phyloP scores from a whole-genome alignment of 2,888 invertebrate genomes.

The Conchocele bisecta region DNA sequence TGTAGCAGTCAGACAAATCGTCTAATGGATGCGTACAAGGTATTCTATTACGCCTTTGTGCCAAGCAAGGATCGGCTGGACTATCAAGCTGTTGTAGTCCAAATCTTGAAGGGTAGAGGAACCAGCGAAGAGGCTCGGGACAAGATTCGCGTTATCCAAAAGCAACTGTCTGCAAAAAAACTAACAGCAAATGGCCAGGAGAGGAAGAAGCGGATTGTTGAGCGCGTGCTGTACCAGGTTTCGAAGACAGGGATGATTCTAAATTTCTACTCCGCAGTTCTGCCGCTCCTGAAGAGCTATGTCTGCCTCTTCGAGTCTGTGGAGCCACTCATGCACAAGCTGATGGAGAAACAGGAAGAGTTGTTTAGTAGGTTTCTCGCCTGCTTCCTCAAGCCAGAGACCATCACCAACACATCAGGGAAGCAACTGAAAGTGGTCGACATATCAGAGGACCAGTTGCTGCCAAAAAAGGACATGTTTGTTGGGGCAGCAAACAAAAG shows the following conservation, averaged over 20 bases:
- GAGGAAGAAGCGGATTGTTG: too few species aligned
- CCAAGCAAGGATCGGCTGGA: neutral
- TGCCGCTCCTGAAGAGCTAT: neutral
- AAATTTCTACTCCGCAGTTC: too few species aligned
- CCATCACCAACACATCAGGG: too few species aligned
- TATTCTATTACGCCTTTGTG: too few species aligned
- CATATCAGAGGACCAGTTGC: too few species aligned
- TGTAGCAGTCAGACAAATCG: conserved; percentile 19
- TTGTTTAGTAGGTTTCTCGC: too few species aligned
- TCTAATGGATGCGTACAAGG: conserved; percentile 28
- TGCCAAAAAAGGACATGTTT: conserved; percentile 6
- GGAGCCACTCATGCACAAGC: neutral
- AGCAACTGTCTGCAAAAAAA: too few species aligned
- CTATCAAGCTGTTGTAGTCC: neutral
- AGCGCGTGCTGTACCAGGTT: conserved; percentile 5
- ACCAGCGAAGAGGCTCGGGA: neutral
- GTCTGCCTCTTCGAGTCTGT: neutral
- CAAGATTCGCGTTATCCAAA: neutral
- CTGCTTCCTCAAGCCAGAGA: too few species aligned
- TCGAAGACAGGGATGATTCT: neutral
- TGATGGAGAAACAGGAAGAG: too few species aligned
- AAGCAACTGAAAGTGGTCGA: too few species aligned
- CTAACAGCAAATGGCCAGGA: too few species aligned
- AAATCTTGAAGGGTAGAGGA: neutral
- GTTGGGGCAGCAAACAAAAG: too few species aligned